phyloP scores from a whole-genome alignment of 2,888 invertebrate species.

The Eristalis tenax region DNA sequence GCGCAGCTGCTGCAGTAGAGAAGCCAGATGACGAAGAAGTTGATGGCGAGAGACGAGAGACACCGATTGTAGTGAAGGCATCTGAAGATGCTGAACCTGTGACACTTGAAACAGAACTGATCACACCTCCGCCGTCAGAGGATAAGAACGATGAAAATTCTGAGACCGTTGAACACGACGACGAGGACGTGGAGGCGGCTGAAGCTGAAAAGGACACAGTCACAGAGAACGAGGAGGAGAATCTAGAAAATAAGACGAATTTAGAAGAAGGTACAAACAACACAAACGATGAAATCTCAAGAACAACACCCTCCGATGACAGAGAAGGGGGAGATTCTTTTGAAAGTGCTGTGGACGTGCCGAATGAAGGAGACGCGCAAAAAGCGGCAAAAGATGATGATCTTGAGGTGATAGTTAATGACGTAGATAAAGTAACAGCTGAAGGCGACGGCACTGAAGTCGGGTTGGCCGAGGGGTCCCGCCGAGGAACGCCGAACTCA shows the following conservation, averaged over 20 bases:
- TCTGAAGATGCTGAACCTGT: background rate
- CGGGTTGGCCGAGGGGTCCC: background rate
- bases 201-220: background rate
- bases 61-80: background rate
- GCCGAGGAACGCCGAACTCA: background rate
- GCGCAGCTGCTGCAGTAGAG: background rate
- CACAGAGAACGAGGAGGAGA: background rate
- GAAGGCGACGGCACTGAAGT: background rate
- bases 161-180: background rate
- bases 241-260: background rate
- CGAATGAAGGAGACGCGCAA: background rate
- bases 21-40: background rate
- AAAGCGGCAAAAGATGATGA: too few species aligned
- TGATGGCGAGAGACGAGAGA: background rate
- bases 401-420: background rate
- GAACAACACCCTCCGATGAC: background rate
- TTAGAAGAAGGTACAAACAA: background rate
- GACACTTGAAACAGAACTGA: slow-evolving; percentile 4
- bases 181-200: background rate
- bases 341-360: slow-evolving; percentile 13
- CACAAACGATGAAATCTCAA: background rate
- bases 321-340: slow-evolving; percentile 15
- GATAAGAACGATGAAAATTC: background rate
- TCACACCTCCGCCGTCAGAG: slow-evolving; percentile 5
- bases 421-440: background rate